These are phyloP conservation scores for Nixonia krombeini DNA, from an alignment of 1,140 invertebrate genomes.

Conservation along the genomic window DNA sequence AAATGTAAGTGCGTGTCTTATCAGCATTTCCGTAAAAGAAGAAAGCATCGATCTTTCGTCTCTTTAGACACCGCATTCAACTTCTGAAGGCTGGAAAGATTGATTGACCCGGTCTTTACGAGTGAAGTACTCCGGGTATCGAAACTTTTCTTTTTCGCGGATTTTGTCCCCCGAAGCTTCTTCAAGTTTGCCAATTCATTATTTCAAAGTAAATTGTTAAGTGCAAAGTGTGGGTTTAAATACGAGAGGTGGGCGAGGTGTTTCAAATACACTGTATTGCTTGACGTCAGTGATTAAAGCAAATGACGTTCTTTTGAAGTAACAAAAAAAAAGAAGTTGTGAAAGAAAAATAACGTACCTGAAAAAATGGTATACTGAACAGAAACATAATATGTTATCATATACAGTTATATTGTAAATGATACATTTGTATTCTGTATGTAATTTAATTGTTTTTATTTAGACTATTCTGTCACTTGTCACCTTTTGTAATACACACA, in stretches of 20 bases:
- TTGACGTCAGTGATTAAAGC: conserved; percentile 19
- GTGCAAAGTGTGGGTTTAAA: conserved; percentile 9
- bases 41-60: conserved; percentile 34
- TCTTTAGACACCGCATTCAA: conserved; percentile 25
- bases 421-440: too few relatives aligned
- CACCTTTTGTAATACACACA: too few relatives aligned
- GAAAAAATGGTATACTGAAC: too few relatives aligned
- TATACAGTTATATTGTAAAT: too few relatives aligned
- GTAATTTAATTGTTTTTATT: too few relatives aligned
- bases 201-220: conserved; percentile 42
- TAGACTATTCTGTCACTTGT: too few relatives aligned
- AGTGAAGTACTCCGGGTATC: conserved; percentile 24
- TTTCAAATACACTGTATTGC: conserved; percentile 40
- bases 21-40: neutral
- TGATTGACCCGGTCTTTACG: conserved; percentile 40
- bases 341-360: too few relatives aligned
- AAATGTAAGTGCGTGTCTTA: neutral
- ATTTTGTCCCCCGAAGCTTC: conserved; percentile 29
- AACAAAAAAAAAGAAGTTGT: too few relatives aligned
- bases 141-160: conserved; percentile 44
- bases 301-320: too few relatives aligned
- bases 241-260: conserved; percentile 13
- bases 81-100: conserved; percentile 43
- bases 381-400: too few relatives aligned
- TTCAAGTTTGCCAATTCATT: conserved; percentile 39